Conservation (phyloP, 2,797 vertebrate species). For the Tenualosa thibaudeaui region DNA sequence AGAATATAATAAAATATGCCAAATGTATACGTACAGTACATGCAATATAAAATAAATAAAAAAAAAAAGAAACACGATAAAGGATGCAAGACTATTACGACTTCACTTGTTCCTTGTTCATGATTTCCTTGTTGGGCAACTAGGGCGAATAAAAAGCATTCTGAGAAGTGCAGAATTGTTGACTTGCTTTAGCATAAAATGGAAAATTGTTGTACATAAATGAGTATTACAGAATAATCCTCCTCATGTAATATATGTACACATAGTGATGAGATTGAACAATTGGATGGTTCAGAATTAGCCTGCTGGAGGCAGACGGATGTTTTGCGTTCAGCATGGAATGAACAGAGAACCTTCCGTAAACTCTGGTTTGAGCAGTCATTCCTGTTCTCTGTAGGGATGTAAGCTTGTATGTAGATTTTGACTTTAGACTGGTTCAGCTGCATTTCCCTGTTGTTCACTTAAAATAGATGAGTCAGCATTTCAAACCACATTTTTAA, state of each 20-base stretch:
- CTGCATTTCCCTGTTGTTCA: not conserved
- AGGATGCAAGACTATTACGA: not conserved
- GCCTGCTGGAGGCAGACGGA: not conserved
- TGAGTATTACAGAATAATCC: not conserved
- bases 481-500: no score
- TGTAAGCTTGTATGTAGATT: not conserved
- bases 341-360: not conserved
- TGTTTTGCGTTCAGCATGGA: not conserved
- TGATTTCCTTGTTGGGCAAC: not conserved
- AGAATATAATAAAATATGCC: not conserved
- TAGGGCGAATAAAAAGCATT: not conserved
- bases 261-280: not conserved
- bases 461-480: no score
- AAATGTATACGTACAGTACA: not conserved
- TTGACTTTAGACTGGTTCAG: not conserved
- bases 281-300: not conserved
- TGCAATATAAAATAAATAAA: not conserved
- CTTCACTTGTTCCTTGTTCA: not conserved
- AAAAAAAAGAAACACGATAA: not conserved
- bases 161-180: not conserved
- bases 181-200: not conserved
- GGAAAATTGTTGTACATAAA: not conserved
- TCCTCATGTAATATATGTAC: not conserved
- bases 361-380: not conserved
- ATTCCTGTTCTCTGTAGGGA: not conserved